Conservation (phyloP, 2,888 invertebrate genomes). For the Tipula lateralis region DNA sequence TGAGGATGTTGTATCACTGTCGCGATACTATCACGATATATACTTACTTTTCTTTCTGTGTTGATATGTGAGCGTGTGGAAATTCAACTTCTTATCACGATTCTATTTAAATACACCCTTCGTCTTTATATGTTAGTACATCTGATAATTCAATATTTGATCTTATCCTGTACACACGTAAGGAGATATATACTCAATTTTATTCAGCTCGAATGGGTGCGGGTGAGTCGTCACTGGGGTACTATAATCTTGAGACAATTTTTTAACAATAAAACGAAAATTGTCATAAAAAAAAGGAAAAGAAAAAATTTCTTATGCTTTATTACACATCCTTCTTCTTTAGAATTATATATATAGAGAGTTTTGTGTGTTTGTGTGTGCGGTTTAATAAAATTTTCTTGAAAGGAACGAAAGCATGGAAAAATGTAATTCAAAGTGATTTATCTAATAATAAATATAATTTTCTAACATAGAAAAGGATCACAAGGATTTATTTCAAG, state of each 20-base stretch:
- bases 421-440: conserved; percentile 19
- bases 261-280: conserved; percentile 4
- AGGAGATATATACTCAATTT: neutral
- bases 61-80: too few species aligned
- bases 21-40: neutral
- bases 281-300: conserved; percentile 4
- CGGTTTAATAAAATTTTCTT: conserved; percentile 11
- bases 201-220: neutral
- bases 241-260: conserved; percentile 6
- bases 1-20: neutral
- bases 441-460: conserved; percentile 24
- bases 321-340: conserved; percentile 24
- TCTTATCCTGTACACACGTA: neutral
- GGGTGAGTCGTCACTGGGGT: neutral
- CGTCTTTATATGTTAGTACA: neutral
- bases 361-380: neutral
- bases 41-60: too few species aligned
- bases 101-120: neutral
- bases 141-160: conserved; percentile 11
- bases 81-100: neutral
- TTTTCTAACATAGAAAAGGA: conserved; percentile 24
- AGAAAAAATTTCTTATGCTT: neutral
- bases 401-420: neutral
- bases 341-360: neutral
- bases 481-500: conserved; percentile 19